A percentile compares a stretch with the other conserved stretches of the same genome.
phyloP scores from a whole-genome alignment of 2,113 vertebrate species.

The Fukomys damarensis region DNA sequence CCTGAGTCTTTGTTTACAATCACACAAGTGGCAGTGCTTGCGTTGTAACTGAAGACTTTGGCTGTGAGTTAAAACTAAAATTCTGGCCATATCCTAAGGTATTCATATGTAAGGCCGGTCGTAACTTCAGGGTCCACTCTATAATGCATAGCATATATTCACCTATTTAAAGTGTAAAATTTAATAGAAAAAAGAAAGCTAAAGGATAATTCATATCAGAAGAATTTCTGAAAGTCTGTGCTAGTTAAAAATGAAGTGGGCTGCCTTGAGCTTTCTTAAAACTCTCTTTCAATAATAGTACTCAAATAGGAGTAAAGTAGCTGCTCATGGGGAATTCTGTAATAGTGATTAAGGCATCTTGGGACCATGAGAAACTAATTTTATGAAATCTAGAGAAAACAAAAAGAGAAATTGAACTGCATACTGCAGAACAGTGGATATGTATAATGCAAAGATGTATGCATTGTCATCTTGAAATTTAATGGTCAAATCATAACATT shows the following conservation, averaged over 20 bases:
- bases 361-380: background rate
- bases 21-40: no score
- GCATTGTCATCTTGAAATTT: constrained; percentile 25
- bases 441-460: background rate
- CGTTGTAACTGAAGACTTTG: no score
- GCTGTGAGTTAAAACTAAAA: no score
- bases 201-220: constrained; percentile 30
- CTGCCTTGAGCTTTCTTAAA: background rate
- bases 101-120: no score
- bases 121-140: background rate
- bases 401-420: constrained; percentile 1
- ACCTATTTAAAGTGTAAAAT: background rate
- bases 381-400: constrained; percentile 24
- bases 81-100: no score
- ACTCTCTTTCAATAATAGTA: background rate
- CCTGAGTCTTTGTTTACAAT: no score
- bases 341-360: background rate
- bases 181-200: background rate
- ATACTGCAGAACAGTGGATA: background rate
- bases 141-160: background rate
- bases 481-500: constrained; percentile 28
- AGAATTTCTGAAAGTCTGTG: background rate
- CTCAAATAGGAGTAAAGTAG: constrained; percentile 7
- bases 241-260: constrained; percentile 46
- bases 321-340: background rate